Conservation (phyloP, 2,797 vertebrate genomes). For the Galaxias olidus region DNA sequence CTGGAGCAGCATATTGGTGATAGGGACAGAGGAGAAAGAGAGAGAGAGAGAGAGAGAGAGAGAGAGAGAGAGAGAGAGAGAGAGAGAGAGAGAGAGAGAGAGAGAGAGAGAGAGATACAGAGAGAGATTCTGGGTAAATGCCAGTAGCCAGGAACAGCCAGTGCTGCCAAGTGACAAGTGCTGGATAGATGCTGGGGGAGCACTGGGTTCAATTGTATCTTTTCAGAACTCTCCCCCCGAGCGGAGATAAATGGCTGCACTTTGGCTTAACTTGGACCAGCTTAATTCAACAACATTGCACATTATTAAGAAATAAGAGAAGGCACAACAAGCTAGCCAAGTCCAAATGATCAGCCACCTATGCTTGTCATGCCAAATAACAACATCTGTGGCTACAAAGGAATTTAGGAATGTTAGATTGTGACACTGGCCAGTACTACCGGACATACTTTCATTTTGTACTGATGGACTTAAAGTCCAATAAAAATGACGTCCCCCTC, state of each 20-base stretch:
- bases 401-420: no score
- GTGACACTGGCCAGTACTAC: conserved; percentile 24
- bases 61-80: conserved; percentile 17
- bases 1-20: no score
- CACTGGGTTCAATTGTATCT: conserved; percentile 27
- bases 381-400: conserved; percentile 14
- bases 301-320: conserved; percentile 54
- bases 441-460: conserved; percentile 23
- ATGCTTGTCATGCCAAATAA: conserved; percentile 42
- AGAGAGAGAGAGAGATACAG: conserved; percentile 23
- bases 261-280: conserved; percentile 22
- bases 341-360: conserved; percentile 60
- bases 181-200: conserved; percentile 17
- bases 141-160: conserved; percentile 12
- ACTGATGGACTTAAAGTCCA: not conserved
- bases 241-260: conserved; percentile 42
- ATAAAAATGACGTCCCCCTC: not conserved
- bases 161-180: not conserved
- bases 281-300: conserved; percentile 29
- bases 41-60: conserved; percentile 18
- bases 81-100: conserved; percentile 22
- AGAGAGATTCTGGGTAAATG: conserved; percentile 25
- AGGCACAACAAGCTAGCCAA: conserved; percentile 39
- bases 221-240: conserved; percentile 26
- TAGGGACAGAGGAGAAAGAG: conserved; percentile 4